A percentile compares a stretch with the other conserved stretches of the same genome.
Evolutionary conservation across 2,797 vertebrate species (phyloP).

Genomic region (Manis crassicaudata): DNA sequence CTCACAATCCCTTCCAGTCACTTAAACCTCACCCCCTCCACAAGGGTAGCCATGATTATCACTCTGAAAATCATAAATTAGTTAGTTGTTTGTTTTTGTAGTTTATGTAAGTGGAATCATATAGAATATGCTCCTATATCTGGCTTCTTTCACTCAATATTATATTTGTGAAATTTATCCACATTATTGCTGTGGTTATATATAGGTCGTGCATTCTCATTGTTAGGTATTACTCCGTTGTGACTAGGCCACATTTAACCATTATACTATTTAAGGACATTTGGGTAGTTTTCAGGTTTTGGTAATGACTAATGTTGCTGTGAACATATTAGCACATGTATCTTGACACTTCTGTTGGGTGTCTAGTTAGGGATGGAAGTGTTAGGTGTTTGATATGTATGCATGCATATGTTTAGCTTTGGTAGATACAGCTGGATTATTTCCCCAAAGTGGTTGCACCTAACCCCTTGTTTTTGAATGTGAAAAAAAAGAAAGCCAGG

Average conservation of each 20-base stretch:
- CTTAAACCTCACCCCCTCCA: not conserved
- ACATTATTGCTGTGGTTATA: not conserved
- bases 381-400: not conserved
- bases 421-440: not conserved
- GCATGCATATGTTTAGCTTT: not conserved
- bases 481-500: not conserved
- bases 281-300: not conserved
- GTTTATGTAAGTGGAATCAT: not conserved
- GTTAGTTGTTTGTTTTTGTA: not conserved
- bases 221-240: not conserved
- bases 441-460: not conserved
- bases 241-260: not conserved
- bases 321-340: not conserved
- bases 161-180: not conserved
- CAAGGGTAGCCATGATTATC: not conserved
- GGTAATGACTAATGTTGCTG: not conserved
- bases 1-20: not conserved
- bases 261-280: not conserved
- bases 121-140: not conserved
- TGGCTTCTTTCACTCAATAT: not conserved
- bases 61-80: not conserved
- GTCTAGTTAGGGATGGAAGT: not conserved
- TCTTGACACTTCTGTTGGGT: conserved; percentile 1
- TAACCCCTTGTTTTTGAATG: not conserved
- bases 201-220: not conserved